Evolutionary conservation across 2,113 vertebrate species (phyloP), one percentile per base, ranked within the genome.

Genomic region (Hylia prasina): DNA sequence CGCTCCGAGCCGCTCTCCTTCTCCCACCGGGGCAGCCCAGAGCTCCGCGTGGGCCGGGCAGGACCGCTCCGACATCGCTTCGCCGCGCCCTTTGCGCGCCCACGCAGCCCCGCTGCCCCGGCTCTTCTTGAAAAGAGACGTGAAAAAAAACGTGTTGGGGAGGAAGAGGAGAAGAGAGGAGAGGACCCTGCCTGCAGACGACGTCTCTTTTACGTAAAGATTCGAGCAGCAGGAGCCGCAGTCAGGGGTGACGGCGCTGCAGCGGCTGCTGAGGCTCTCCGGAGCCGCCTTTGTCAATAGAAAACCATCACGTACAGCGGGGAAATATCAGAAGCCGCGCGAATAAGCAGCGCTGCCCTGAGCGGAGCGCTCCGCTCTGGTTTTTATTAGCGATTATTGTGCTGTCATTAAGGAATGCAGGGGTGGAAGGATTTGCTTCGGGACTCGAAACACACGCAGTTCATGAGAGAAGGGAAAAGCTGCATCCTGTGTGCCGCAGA

Each of bases 381-480:
- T 93, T 93, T 85, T 58, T 91, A 58, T 88, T 92, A 82, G 79
- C 37, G 66, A 54, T 82, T 39, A 61, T 48, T 82, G 90, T 82
- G 76, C 85, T 77, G 92, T 76, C 88, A 72, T 86, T 86, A 54
- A 57, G 76, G 85, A 93, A 82, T 82, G 96, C 85, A 82, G 79
- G 23, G 68, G 37, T 85, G 76, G 85, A 86, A 90, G 42, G 50
- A 65, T 10, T 87, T 48, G 70, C 90, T 72, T 48, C 68, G 58
- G 82, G 47, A 92, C 71, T 30, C 64, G 3, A 14, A 88, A 73
- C 47, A 37, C 70, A 35, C 9, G 35, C 75, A 6, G 37, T 51
- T 48, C 53, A 16, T 56, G 66, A 48, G 27, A 28, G 68, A 39
- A 45, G 20, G 17, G 21, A 50, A 71, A 22, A 4, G 18, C 47